phyloP scores from a whole-genome alignment of 2,888 invertebrate genomes.

The Emmelina monodactyla region DNA sequence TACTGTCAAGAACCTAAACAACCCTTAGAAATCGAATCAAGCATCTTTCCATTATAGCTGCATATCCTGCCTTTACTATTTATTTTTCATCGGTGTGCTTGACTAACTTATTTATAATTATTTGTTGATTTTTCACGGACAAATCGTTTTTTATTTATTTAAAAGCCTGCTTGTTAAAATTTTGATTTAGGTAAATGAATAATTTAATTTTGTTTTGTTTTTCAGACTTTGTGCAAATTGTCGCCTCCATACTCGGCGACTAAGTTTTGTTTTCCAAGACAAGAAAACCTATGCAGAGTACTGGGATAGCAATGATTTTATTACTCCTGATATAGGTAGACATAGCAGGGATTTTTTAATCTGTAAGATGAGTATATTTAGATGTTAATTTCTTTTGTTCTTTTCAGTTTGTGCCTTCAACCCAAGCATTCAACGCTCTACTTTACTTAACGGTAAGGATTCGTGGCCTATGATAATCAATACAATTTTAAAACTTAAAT shows the following conservation, averaged over 20 bases:
- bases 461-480: slow-evolving; percentile 73
- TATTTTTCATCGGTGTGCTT: too few species aligned
- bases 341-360: too few species aligned
- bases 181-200: neutral
- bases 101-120: too few species aligned
- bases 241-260: slow-evolving; percentile 45
- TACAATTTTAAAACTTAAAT: slow-evolving; percentile 58
- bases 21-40: neutral
- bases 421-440: slow-evolving; percentile 72
- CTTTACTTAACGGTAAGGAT: slow-evolving; percentile 69
- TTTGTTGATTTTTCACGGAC: too few species aligned
- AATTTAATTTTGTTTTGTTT: slow-evolving; percentile 7
- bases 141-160: too few species aligned
- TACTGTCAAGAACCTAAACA: neutral
- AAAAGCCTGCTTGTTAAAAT: too few species aligned
- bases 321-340: slow-evolving; percentile 67
- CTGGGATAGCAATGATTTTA: slow-evolving; percentile 43
- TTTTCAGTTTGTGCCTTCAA: slow-evolving; percentile 75
- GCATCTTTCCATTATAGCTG: neutral
- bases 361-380: too few species aligned
- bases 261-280: slow-evolving; percentile 63
- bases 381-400: neutral
- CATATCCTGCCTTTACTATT: too few species aligned
- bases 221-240: slow-evolving; percentile 63
- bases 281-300: slow-evolving; percentile 63